A percentile compares a stretch with the other conserved stretches of the same genome.
Evolutionary conservation across 2,113 vertebrate genomes (phyloP).

Genomic region (Phocoena phocoena): DNA sequence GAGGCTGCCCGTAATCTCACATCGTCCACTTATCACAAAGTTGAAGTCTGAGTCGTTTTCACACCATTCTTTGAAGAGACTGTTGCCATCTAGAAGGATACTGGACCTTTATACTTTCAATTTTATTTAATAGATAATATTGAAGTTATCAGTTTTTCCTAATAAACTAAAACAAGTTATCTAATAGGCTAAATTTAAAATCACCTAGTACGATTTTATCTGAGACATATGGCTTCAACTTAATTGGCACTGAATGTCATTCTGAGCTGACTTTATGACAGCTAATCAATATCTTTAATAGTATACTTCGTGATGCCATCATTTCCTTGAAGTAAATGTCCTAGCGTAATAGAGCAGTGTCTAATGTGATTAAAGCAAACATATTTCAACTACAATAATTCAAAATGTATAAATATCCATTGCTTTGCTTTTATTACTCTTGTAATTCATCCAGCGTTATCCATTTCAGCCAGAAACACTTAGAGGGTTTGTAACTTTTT

Average conservation of each 20-base stretch:
- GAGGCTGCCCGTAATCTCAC: neutral
- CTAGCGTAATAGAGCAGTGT: neutral
- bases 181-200: constrained; percentile 54
- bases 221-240: constrained; percentile 23
- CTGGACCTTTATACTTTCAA: constrained; percentile 32
- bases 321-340: constrained; percentile 40
- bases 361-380: constrained; percentile 24
- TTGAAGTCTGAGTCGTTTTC: neutral
- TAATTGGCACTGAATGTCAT: constrained; percentile 33
- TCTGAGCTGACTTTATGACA: constrained; percentile 59
- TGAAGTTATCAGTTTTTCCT: neutral
- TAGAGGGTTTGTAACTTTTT: neutral
- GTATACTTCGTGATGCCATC: constrained; percentile 7
- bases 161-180: constrained; percentile 10
- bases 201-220: constrained; percentile 38
- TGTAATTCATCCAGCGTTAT: neutral
- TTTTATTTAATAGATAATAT: neutral
- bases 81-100: neutral
- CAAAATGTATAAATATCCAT: neutral
- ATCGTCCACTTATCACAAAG: neutral
- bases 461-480: neutral
- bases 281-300: constrained; percentile 58
- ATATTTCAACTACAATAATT: neutral
- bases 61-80: neutral
- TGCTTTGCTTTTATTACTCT: neutral